phyloP scores from a whole-genome alignment of 2,888 invertebrate species.

The Tipula confusa region DNA sequence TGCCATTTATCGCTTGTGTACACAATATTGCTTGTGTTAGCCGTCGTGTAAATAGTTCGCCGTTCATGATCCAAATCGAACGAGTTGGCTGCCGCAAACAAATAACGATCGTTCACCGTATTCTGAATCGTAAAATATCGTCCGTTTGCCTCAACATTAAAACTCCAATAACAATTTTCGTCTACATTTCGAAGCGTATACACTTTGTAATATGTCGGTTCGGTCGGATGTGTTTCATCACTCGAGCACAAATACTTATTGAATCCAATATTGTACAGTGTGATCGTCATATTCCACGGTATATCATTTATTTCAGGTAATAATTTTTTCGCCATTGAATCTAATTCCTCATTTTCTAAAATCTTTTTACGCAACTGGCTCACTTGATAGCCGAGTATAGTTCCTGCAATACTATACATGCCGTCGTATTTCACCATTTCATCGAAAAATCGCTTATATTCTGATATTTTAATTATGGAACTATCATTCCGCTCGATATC shows the following conservation, averaged over 20 bases:
- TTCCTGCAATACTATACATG: background rate
- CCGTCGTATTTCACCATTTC: background rate
- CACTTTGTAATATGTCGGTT: background rate
- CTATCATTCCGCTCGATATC: background rate
- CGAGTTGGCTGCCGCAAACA: background rate
- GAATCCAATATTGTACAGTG: background rate
- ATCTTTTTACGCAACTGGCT: background rate
- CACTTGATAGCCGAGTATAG: background rate
- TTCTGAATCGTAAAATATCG: background rate
- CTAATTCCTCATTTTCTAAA: background rate
- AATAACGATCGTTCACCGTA: background rate
- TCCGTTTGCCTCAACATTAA: background rate
- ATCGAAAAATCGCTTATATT: background rate
- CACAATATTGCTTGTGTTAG: background rate
- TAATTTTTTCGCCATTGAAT: background rate
- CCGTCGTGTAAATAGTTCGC: background rate
- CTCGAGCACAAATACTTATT: background rate
- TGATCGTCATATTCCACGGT: background rate
- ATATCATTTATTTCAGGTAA: background rate
- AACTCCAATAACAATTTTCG: background rate
- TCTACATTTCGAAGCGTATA: background rate
- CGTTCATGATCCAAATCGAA: background rate
- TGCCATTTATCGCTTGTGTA: background rate
- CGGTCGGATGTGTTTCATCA: background rate
- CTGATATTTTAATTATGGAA: background rate